These are phyloP conservation scores for Ptycholaimellus sp. DNA, from an alignment of 2,888 invertebrate species.

Conservation along the genomic window DNA sequence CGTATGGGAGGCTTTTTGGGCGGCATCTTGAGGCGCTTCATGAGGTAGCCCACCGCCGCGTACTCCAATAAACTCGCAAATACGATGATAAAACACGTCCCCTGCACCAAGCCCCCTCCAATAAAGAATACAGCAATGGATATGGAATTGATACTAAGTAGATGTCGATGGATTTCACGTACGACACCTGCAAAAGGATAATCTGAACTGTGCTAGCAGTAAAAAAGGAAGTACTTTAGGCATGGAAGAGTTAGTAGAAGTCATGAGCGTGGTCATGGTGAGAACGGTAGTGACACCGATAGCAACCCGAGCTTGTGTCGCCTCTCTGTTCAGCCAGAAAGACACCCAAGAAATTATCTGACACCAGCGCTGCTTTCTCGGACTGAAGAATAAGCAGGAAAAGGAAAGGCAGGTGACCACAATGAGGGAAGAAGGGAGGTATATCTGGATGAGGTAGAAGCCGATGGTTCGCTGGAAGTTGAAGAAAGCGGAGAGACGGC, in stretches of 20 bases:
- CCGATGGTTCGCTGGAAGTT: constrained; percentile 24
- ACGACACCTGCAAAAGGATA: no score
- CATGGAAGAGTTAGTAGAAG: constrained; percentile 26
- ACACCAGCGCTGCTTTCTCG: neutral
- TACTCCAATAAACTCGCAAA: constrained; percentile 23
- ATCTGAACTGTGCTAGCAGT: neutral
- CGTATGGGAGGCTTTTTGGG: no score
- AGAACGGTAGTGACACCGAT: constrained; percentile 28
- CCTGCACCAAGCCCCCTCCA: neutral
- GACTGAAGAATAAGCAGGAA: neutral
- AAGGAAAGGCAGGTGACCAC: constrained; percentile 15
- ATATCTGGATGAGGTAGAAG: constrained; percentile 26
- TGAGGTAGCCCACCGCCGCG: constrained; percentile 21
- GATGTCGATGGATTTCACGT: no score
- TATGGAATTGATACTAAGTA: neutral
- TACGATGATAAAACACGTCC: constrained; percentile 8
- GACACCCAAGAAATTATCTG: constrained; percentile 26
- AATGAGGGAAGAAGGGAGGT: constrained; percentile 24
- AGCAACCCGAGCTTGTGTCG: constrained; percentile 27
- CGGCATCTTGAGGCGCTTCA: constrained; percentile 14
- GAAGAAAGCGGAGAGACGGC: constrained; percentile 24
- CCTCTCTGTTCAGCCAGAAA: constrained; percentile 26
- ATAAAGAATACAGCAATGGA: neutral
- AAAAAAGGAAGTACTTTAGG: constrained; percentile 20
- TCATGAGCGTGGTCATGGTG: constrained; percentile 29